Conservation (phyloP, 2,113 vertebrate species). For the Lucifuga dentata region DNA sequence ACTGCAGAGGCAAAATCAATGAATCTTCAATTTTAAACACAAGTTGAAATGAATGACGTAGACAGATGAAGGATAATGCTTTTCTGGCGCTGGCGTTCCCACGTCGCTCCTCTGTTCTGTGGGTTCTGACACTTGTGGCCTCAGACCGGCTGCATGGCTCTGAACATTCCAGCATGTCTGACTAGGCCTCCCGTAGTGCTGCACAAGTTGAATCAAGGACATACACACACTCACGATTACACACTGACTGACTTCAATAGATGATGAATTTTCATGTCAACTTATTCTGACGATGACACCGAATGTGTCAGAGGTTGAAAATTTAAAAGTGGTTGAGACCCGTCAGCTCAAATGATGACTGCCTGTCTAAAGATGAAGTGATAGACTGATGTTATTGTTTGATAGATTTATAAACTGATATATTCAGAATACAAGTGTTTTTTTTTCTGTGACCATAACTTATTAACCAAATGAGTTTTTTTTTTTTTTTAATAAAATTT, state of each 20-base stretch:
- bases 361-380: no score
- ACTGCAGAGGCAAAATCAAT: no score
- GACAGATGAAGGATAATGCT: conserved; percentile 3
- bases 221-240: not conserved
- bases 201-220: conserved; percentile 58
- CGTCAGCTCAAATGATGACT: no score
- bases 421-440: no score
- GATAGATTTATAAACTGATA: no score
- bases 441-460: no score
- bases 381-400: no score
- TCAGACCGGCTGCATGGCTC: conserved; percentile 6
- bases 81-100: not conserved
- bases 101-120: not conserved
- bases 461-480: no score
- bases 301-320: conserved; percentile 26
- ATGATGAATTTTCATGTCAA: conserved; percentile 58
- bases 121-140: not conserved
- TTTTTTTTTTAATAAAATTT: no score
- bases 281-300: conserved; percentile 25
- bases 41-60: conserved; percentile 22
- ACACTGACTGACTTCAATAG: conserved; percentile 17
- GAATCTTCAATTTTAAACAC: no score
- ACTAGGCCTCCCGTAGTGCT: conserved; percentile 28
- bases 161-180: conserved; percentile 44
- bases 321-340: conserved; percentile 2